Conservation (phyloP, 2,888 invertebrate genomes). For the Gibbula magus region DNA sequence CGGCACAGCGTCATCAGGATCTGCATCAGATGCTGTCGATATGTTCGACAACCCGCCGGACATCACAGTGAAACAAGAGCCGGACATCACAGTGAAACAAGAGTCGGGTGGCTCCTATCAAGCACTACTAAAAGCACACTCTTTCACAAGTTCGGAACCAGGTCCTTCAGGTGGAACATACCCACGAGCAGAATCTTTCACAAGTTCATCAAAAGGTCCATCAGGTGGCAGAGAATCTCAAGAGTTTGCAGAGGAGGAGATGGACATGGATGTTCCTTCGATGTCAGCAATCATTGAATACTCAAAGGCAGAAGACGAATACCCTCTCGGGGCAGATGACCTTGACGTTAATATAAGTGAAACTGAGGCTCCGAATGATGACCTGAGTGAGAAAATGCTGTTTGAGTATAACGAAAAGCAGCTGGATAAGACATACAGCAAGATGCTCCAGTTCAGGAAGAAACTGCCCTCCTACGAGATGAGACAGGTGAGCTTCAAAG, state of each 20-base stretch:
- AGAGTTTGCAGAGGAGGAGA: slow-evolving; percentile 36
- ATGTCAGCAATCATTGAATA: slow-evolving; percentile 15
- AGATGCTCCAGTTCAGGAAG: slow-evolving; percentile 62
- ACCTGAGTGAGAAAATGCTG: slow-evolving; percentile 24
- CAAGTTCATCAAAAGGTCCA: too few species aligned
- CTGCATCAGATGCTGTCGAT: not conserved
- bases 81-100: not conserved
- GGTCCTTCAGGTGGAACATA: too few species aligned
- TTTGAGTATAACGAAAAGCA: slow-evolving; percentile 43
- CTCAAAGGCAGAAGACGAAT: slow-evolving; percentile 22
- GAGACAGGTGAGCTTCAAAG: slow-evolving; percentile 52
- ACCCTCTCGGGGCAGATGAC: not conserved
- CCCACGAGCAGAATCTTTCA: too few species aligned
- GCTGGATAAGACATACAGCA: slow-evolving; percentile 38
- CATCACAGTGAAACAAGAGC: not conserved
- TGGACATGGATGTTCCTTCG: slow-evolving; percentile 30
- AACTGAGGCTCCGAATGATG: not conserved
- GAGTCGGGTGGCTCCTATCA: not conserved
- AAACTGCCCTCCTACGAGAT: slow-evolving; percentile 65
- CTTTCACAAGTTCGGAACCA: too few species aligned
- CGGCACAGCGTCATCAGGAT: not conserved
- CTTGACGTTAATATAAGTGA: not conserved
- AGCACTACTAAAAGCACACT: too few species aligned
- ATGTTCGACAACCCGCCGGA: not conserved
- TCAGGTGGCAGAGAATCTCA: not conserved